phyloP scores from a whole-genome alignment of 2,797 vertebrate species.

The Parauchenoglanis punctatus region DNA sequence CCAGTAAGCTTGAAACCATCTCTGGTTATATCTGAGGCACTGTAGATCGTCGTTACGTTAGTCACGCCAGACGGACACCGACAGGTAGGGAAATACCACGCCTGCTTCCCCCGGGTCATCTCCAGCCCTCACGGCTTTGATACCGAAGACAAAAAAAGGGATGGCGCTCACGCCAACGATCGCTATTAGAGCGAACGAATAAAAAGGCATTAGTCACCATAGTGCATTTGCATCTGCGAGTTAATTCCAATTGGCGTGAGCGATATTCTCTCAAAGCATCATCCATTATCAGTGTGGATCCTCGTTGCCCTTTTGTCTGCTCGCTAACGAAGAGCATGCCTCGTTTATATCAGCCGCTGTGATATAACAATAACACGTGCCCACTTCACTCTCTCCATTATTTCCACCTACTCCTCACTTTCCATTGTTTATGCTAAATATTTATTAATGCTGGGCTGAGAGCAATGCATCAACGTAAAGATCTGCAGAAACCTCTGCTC shows the following conservation, averaged over 20 bases:
- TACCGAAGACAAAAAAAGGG: constrained; percentile 31
- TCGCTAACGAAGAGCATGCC: constrained; percentile 50
- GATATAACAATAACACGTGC: constrained; percentile 37
- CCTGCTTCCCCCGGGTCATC: background rate
- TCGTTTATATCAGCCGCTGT: constrained; percentile 51
- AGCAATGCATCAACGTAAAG: constrained; percentile 24
- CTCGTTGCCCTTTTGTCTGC: constrained; percentile 52
- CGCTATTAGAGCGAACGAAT: constrained; percentile 32
- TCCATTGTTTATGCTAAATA: constrained; percentile 40
- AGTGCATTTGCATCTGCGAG: constrained; percentile 47
- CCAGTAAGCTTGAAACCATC: background rate
- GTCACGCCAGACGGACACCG: constrained; percentile 40
- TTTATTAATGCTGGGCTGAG: constrained; percentile 38
- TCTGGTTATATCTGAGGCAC: constrained; percentile 9
- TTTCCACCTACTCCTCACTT: constrained; percentile 30
- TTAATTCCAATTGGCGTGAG: constrained; percentile 54
- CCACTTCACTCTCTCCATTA: constrained; percentile 34
- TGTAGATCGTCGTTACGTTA: background rate
- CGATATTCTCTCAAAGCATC: constrained; percentile 53
- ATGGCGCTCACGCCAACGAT: constrained; percentile 27
- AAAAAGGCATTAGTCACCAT: constrained; percentile 58
- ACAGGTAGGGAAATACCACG: background rate
- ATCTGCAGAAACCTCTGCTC: background rate
- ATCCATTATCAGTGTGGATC: constrained; percentile 56
- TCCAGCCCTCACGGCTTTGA: constrained; percentile 32